Base-by-base conservation (phyloP, 1,140 invertebrate genomes). In the Venustaconcha ellipsiformis region DNA sequence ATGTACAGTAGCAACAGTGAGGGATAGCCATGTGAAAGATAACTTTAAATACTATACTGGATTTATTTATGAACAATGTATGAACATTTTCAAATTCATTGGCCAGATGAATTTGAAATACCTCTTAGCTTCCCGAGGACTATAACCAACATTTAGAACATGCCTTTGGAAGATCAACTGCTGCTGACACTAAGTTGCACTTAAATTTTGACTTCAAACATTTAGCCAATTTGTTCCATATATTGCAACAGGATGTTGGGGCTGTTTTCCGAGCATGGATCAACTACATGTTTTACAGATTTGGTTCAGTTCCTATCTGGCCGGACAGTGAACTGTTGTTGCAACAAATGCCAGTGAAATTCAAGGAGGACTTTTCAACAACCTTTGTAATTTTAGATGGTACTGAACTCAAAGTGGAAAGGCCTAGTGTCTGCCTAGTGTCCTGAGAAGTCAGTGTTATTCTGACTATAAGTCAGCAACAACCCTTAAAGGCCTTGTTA, bases 391-490 rank as follows among this genome's bases (percentile, higher is more conserved):
- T 37, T n/a, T 26, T 80, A 20, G 79, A 80, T 75, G 69, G 72
- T n/a, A 78, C 79, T 30, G 79, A 80, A n/a, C n/a, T n/a, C n/a
- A n/a, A n/a, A n/a, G n/a, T n/a, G n/a, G n/a, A n/a, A n/a, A n/a
- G n/a, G n/a, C n/a, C n/a, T n/a, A n/a, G n/a, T n/a, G n/a, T n/a
- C n/a, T n/a, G n/a, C n/a, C n/a, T n/a, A n/a, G n/a, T n/a, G n/a
- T n/a, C n/a, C n/a, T n/a, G n/a, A n/a, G n/a, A n/a, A n/a, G n/a
- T n/a, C n/a, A n/a, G n/a, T n/a, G n/a, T n/a, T n/a, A n/a, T n/a
- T n/a, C n/a, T 14, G 79, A 82, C 57, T 80, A 82, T 57, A 82
- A 82, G n/a, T 81, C 79, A 5, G 37, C 56, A 2, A 79, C 71
- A 18, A 82, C 81, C 23, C 67, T 82, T 20, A 82, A 80, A 67